A percentile compares a stretch with the other conserved stretches of the same genome.
phyloP scores from a whole-genome alignment of 2,888 invertebrate species.

The Pammene aurita region DNA sequence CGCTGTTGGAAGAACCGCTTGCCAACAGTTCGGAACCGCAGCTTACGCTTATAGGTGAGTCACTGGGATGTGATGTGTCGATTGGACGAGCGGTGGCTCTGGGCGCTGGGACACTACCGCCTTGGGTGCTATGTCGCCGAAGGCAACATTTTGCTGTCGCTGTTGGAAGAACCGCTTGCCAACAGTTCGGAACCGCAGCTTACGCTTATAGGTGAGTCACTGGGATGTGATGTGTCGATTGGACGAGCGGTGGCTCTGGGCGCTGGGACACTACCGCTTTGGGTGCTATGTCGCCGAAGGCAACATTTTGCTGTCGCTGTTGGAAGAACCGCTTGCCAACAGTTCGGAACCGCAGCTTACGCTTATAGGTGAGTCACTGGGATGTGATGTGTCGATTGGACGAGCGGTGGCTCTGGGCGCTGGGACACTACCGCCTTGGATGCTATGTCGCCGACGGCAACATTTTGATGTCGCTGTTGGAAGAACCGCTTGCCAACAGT shows the following conservation, averaged over 20 bases:
- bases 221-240: background rate
- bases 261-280: slow-evolving; percentile 81
- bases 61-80: background rate
- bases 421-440: slow-evolving; percentile 77
- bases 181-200: slow-evolving; percentile 97
- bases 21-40: slow-evolving; percentile 97
- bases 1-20: slow-evolving; percentile 94
- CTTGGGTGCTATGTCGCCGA: slow-evolving; percentile 93
- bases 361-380: slow-evolving; percentile 81
- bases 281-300: slow-evolving; percentile 96
- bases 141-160: slow-evolving; percentile 92
- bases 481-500: slow-evolving; percentile 96
- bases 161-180: slow-evolving; percentile 96
- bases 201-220: slow-evolving; percentile 86
- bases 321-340: slow-evolving; percentile 97
- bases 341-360: slow-evolving; percentile 97
- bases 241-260: slow-evolving; percentile 67
- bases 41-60: slow-evolving; percentile 89
- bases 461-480: slow-evolving; percentile 93
- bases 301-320: slow-evolving; percentile 91
- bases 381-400: background rate
- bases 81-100: slow-evolving; percentile 57
- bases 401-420: slow-evolving; percentile 76
- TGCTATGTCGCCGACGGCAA: slow-evolving; percentile 97
- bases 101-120: slow-evolving; percentile 83